These are phyloP conservation scores for Periophthalmodon schlosseri DNA, from an alignment of 2,113 vertebrate species.

Conservation along the genomic window DNA sequence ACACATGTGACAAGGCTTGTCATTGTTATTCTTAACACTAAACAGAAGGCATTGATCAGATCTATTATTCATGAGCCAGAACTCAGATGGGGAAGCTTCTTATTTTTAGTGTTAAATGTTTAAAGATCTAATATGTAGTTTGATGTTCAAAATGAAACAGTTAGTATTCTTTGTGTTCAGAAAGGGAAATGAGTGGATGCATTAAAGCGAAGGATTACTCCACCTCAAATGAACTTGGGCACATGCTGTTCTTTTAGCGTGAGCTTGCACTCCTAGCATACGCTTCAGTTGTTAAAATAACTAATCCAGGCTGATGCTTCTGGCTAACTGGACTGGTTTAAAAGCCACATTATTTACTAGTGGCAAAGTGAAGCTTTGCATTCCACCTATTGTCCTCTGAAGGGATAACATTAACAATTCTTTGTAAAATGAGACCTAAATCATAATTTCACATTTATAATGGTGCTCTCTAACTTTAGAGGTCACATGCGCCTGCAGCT, in stretches of 20 bases:
- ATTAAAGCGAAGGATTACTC: neutral
- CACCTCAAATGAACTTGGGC: neutral
- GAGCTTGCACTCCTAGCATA: neutral
- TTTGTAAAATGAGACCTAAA: neutral
- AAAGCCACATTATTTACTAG: neutral
- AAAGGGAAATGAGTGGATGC: neutral
- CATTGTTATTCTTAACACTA: neutral
- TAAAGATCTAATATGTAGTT: neutral
- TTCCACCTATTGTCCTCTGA: neutral
- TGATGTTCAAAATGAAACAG: neutral
- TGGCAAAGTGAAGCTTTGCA: neutral
- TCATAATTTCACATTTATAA: neutral
- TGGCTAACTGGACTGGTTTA: neutral
- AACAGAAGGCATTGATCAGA: slow-evolving; percentile 5
- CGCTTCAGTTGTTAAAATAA: neutral
- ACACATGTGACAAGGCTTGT: neutral
- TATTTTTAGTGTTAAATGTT: slow-evolving; percentile 6
- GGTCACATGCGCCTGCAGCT: slow-evolving; percentile 1
- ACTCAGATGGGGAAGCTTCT: neutral
- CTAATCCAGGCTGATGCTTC: neutral
- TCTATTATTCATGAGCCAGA: neutral
- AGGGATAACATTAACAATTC: too few species aligned
- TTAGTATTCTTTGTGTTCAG: neutral
- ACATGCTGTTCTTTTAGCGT: neutral
- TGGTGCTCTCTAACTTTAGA: neutral